Evolutionary conservation across 2,888 invertebrate genomes (phyloP), one percentile per base, ranked within the genome.

Genomic region (Drosophila subsilvestris): DNA sequence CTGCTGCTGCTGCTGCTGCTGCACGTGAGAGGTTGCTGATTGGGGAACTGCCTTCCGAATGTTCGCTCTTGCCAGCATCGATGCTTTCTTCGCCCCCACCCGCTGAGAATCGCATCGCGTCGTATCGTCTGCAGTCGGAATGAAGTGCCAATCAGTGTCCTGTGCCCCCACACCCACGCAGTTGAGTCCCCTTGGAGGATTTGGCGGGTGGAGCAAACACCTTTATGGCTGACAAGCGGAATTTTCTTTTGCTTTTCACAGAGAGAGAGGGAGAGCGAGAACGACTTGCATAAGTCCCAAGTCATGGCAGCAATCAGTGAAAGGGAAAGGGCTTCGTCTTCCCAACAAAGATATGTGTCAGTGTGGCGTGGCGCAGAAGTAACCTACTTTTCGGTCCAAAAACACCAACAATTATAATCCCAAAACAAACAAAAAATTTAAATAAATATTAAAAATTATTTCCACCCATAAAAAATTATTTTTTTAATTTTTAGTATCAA

Each of bases 91-190:
- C 29, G 1, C 22, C 4, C 20, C 22, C 22, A 22, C 50, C 29
- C 18, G 18, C 37, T 43, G 25, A 9, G 59, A 25, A 49, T 43
- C 27, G 44, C 55, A 45, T 57, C 57, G 51, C 59, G 47, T 49
- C 47, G 51, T 25, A 29, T 48, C 29, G 63, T 29, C 53, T 70
- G 68, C 68, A 68, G 68, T 42, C 53, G 48, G 60, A 69, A 69
- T 74, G 71, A 65, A 71, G 67, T 71, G 71, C 71, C 71, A 71
- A 71, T 71, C 71, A 74, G 71, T 44, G 71, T 56, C 56, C 44
- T 14, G n/a, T 37, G n/a, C 32, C 22, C 14, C 27, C 25, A 4
- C 10, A 25, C 50, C 32, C 45, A 12, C 50, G n/a, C 37, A 17
- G 42, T 29, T 9, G 42, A 32, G 4, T n/a, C 37, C 37, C 37